Base-by-base conservation (phyloP, 2,888 invertebrate species). In the Amorpha juglandis region DNA sequence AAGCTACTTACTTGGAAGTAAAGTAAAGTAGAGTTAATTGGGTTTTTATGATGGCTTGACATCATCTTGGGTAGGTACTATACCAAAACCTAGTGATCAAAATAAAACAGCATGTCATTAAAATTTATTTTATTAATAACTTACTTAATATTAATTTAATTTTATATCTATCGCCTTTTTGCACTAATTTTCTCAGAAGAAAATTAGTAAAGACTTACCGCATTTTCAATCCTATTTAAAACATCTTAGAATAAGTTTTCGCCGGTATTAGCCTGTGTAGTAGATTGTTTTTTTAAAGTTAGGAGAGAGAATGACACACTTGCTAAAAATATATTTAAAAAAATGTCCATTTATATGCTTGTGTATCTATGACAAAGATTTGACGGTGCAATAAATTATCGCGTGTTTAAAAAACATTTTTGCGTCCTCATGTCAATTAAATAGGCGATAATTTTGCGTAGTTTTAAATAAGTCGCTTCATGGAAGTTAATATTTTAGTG, bases 191-290 rank as follows among this genome's bases (percentile, higher is more conserved):
- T 87, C 79, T 70, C 42, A 14, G 21, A 65, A 68, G 80, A 86
- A 89, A 88, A 84, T 79, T 70, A 74, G 76, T 68, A 78, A 78
- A 85, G 85, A 74, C 73, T 74, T 72, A 81, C 81, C 86, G 87
- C 87, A 88, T 89, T 87, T 86, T 87, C 86, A 89, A 87, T 83
- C 83, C 75, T 52, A 53, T 71, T 71, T 70, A 67, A 65, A 64
- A 72, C 64, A 69, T 62, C 6, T 38, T 16, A 38, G 19, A 50
- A 4, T 33, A 14, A 38, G 50, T 11, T 42, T 51, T 33, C 16
- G 35, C 16, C 35, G 51, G 12, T 21, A 53, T 33, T 19, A 19
- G 19, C 50, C 50, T 50, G 19, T 7, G 9, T 45, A 16, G 9
- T 38, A 35, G 16, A 27, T 27, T 1, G 1, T 27, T 38, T 55